A percentile compares a stretch with the other conserved stretches of the same genome.
Conservation (phyloP, 2,797 vertebrate species). For the Notoglanidium macrostoma region DNA sequence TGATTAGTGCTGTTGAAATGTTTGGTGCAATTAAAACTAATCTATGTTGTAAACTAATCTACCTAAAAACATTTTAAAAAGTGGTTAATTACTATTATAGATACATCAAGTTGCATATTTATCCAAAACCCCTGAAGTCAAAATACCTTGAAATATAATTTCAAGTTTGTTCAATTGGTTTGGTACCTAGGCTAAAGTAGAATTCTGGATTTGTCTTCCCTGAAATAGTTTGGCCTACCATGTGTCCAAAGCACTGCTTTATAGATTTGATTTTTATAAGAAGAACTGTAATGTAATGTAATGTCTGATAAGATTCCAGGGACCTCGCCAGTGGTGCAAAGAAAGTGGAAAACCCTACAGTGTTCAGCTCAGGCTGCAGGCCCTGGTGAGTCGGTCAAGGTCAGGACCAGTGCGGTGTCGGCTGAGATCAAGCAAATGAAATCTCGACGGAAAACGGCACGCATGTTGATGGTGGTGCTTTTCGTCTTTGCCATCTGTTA, state of each 20-base stretch:
- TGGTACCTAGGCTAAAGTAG: background rate
- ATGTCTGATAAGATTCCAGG: conserved; percentile 85
- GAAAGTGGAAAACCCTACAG: conserved; percentile 86
- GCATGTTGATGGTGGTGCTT: conserved; percentile 96
- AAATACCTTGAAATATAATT: background rate
- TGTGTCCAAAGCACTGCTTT: background rate
- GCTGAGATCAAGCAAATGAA: conserved; percentile 95
- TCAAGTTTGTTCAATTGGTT: background rate
- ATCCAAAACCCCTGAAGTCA: background rate
- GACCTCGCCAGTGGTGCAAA: conserved; percentile 88
- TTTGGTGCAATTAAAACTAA: background rate
- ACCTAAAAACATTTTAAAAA: background rate
- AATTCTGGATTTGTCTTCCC: background rate
- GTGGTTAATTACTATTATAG: too few species aligned
- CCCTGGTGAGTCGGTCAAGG: conserved; percentile 75
- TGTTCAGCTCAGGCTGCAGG: conserved; percentile 72
- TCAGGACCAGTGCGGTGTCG: conserved; percentile 81
- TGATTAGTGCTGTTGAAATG: background rate
- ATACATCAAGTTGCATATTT: background rate
- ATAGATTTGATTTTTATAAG: background rate
- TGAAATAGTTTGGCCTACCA: background rate
- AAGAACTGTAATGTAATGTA: background rate
- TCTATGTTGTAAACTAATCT: background rate
- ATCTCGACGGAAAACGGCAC: conserved; percentile 90
- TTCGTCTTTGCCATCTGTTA: conserved; percentile 95